Evolutionary conservation across 2,797 vertebrate genomes (phyloP).

Genomic region (Lagocephalus sceleratus): DNA sequence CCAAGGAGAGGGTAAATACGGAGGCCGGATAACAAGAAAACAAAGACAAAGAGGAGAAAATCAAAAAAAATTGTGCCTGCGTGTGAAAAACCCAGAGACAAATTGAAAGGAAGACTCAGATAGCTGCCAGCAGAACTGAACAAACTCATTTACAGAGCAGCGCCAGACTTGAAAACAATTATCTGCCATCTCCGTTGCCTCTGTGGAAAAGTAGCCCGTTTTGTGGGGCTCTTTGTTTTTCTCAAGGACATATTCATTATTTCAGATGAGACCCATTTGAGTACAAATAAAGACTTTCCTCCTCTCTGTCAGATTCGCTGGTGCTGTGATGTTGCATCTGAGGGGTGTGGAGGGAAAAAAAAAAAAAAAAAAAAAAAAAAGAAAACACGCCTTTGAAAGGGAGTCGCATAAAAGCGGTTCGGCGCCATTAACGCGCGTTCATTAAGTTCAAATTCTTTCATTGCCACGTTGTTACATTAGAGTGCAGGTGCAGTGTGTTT

Average conservation of each 20-base stretch:
- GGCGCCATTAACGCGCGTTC: slow-evolving; percentile 69
- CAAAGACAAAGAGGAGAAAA: slow-evolving; percentile 52
- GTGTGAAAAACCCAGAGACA: slow-evolving; percentile 35
- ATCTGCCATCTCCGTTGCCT: slow-evolving; percentile 72
- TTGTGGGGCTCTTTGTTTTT: slow-evolving; percentile 78
- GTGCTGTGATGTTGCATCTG: slow-evolving; percentile 76
- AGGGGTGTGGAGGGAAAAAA: slow-evolving; percentile 45
- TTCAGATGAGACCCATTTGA: slow-evolving; percentile 81
- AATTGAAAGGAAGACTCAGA: slow-evolving; percentile 66
- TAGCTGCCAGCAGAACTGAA: slow-evolving; percentile 67
- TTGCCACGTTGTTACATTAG: slow-evolving; percentile 55
- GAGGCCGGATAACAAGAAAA: slow-evolving; percentile 66
- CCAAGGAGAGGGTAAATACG: slow-evolving; percentile 68
- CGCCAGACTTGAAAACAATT: slow-evolving; percentile 80
- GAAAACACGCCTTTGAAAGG: slow-evolving; percentile 68
- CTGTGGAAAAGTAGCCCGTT: slow-evolving; percentile 66
- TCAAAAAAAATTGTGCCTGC: slow-evolving; percentile 32
- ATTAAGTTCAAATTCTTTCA: slow-evolving; percentile 70
- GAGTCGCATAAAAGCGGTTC: slow-evolving; percentile 71
- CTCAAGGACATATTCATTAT: slow-evolving; percentile 87
- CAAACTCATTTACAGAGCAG: slow-evolving; percentile 78
- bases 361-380: slow-evolving; percentile 53
- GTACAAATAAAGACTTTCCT: slow-evolving; percentile 76
- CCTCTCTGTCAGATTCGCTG: slow-evolving; percentile 68
- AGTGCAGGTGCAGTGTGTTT: slow-evolving; percentile 35